These are phyloP conservation scores for Zaprionus inermis DNA, from an alignment of 1,140 invertebrate genomes.

Conservation along the genomic window DNA sequence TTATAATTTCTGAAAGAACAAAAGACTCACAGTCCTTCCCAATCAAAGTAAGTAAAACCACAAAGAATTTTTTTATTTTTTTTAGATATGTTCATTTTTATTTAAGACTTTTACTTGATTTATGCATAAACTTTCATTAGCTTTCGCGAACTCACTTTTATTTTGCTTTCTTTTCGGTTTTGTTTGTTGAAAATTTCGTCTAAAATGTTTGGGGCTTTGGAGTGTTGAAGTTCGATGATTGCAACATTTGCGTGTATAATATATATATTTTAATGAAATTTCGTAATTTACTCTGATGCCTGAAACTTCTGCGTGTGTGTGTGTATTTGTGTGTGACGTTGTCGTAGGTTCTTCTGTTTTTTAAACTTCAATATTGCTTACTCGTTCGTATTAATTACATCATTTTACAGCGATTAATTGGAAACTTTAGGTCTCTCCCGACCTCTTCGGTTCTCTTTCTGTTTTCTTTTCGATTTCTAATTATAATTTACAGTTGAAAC, in stretches of 20 bases:
- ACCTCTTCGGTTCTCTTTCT: too few species aligned
- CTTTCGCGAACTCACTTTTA: constrained; percentile 29
- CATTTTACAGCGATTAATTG: constrained; percentile 72
- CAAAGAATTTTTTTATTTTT: constrained; percentile 57
- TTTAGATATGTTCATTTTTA: constrained; percentile 83
- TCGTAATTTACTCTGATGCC: constrained; percentile 47
- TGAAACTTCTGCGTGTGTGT: constrained; percentile 44
- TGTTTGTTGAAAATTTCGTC: constrained; percentile 62
- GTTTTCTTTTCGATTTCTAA: constrained; percentile 19
- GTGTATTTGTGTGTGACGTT: constrained; percentile 45
- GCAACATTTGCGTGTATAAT: constrained; percentile 26
- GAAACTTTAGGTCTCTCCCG: constrained; percentile 45
- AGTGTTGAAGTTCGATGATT: constrained; percentile 58
- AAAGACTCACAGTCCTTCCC: background rate
- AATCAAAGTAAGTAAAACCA: constrained; percentile 11
- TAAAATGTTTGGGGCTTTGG: constrained; percentile 70
- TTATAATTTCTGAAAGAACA: too few species aligned
- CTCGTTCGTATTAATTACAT: constrained; percentile 74
- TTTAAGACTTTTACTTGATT: constrained; percentile 81
- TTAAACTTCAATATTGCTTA: constrained; percentile 81
- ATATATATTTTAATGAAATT: constrained; percentile 47
- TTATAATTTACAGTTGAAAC: constrained; percentile 78
- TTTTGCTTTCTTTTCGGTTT: constrained; percentile 19
- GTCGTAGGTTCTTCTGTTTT: constrained; percentile 39
- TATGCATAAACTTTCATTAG: constrained; percentile 76